Evolutionary conservation across 2,113 vertebrate species (phyloP), one percentile per base, ranked within the genome.

Genomic region (Oenanthe oenanthe): DNA sequence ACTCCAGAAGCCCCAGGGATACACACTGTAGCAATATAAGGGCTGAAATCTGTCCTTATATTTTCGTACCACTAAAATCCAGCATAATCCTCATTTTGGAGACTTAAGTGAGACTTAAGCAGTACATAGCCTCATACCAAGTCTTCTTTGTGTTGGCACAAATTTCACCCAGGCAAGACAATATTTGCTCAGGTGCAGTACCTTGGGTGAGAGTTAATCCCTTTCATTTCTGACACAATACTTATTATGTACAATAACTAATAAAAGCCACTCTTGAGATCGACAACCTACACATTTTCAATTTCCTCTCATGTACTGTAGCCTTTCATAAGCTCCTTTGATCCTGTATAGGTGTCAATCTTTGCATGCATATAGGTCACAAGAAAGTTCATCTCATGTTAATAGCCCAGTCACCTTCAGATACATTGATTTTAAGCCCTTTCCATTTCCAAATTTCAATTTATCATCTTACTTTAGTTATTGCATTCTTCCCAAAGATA

Each of bases 111-210:
- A 92, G 95, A 92, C 94, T 95, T 96, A 92, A 95, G 88, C 42
- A 73, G 51, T 48, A 66, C 72, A 29, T 31, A 89, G 89, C 65
- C 82, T 97, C 84, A 86, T 91, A 91, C 86, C 96, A 92, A 68
- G 85, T 94, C 92, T 71, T 95, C 93, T 97, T 95, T 95, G 80
- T 95, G 89, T 89, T 97, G 96, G 95, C 94, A 88, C 92, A 91
- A 75, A 95, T 89, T 91, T 96, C 96, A 96, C 81, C 91, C 93
- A 95, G 93, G 95, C 96, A 96, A 94, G 96, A 96, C 93, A 96
- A 92, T 97, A 96, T 97, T 97, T 97, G 95, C 93, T 97, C 97
- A 97, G 97, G 96, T 97, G 96, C 96, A 85, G 72, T 90, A 97
- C 88, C 92, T 94, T 96, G 85, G 92, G 78, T 97, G 90, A 96